Base-by-base conservation (phyloP, 2,113 vertebrate genomes). In the Laticauda laticaudata region DNA sequence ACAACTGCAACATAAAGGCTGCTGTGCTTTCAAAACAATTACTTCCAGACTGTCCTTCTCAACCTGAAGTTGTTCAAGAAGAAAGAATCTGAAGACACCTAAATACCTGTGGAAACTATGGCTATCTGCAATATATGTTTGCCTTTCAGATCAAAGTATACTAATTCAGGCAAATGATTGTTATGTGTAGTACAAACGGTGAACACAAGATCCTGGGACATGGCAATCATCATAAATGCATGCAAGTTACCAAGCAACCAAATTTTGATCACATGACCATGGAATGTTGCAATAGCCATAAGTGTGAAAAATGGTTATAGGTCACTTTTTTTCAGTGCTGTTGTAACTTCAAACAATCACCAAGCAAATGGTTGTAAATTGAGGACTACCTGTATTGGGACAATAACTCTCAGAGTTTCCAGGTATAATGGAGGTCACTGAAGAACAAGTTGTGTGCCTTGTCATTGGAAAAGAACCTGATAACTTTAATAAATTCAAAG, bases 401-500 rank as follows among this genome's bases (percentile, higher is more conserved):
- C 75, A 43, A 43, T 21, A 81, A 21, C 18, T 43, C 75, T 18
- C 34, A 81, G 75, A 43, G 18, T 43, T 81, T 43, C 34, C 75
- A 81, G 75, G 39, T 39, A 21, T 81, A 39, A 39, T 81, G 7
- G 26, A 3, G 61, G 3, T 29, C 61, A 64, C 9, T 4, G 61
- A 64, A 64, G 61, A 81, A 43, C 20, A 43, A 43, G 34, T 81
- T 43, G 69, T 81, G 34, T 81, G 34, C 39, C 86, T n/a, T 87
- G 0, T 29, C 34, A 14, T 11, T n/a, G 87, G 39, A 91, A 91
- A 85, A 87, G 39, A 51, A 21, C 34, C 26, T 48, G 88, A 0
- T 9, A 3, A 0, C 0, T 14, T 0, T 54, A 39, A 89, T 26
- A 4, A n/a, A n/a, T 0, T 0, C 55, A 86, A 86, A 56, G 59